Evolutionary conservation across 2,113 vertebrate species (phyloP).

Genomic region (Entosphenus tridentatus): DNA sequence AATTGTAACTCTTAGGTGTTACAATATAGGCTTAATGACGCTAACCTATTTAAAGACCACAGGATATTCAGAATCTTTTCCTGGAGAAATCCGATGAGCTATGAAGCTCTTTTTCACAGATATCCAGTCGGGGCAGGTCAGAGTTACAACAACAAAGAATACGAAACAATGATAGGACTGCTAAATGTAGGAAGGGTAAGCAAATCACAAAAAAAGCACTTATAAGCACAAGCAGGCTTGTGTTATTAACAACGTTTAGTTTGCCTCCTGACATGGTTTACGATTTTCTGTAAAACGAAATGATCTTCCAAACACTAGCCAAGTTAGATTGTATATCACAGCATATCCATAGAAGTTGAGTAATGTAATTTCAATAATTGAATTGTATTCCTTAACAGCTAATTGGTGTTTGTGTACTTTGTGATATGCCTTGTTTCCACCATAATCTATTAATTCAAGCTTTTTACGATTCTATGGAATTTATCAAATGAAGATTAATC

Average conservation of each 20-base stretch:
- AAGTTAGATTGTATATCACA: neutral
- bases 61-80: neutral
- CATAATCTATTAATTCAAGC: neutral
- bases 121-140: too few species aligned
- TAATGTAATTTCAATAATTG: neutral
- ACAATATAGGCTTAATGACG: neutral
- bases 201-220: too few species aligned
- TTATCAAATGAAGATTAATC: constrained; percentile 3
- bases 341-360: neutral
- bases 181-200: too few species aligned
- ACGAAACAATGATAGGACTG: too few species aligned
- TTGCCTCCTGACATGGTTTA: neutral
- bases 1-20: neutral
- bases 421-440: neutral
- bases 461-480: constrained; percentile 6
- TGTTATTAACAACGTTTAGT: too few species aligned
- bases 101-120: neutral
- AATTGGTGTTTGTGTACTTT: constrained; percentile 3
- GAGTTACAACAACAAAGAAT: too few species aligned
- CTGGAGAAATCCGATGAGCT: neutral
- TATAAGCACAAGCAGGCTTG: too few species aligned
- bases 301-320: neutral
- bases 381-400: neutral
- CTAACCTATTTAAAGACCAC: neutral
- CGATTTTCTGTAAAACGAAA: neutral